Base-by-base conservation (phyloP, 2,113 vertebrate species). In the Nansenia antarctica region DNA sequence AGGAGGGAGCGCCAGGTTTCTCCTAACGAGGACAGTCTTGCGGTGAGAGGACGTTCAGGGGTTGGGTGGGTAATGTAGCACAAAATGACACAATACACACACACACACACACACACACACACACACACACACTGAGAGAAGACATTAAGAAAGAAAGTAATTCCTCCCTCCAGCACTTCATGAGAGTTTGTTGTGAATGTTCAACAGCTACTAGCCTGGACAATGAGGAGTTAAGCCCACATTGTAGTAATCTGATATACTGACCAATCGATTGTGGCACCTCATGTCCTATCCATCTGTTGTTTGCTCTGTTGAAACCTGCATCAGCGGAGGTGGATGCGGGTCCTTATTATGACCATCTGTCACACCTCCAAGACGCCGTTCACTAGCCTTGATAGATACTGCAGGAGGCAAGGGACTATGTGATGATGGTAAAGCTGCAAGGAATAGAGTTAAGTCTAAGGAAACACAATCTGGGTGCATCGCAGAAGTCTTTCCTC, bases 21-120 rank as follows among this genome's bases (percentile, higher is more conserved):
- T 86, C 75, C 75, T 92, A 89, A 90, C 86, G 65, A 89, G 90
- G 85, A 90, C 73, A 42, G 72, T 72, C 81, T 81, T 85, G 73
- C 72, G 71, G 78, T 81, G 83, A 86, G 73, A 7, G 83, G 80
- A n/a, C n/a, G n/a, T 15, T 89, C 81, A 84, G 78, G 72, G 76
- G 72, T 84, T n/a, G 73, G 73, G 42, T 86, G 79, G 80, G 54
- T 74, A 71, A 60, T 61, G 69, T 62, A 78, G 80, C 11, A 63
- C 52, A 85, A 73, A 68, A 61, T 59, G 75, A 62, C 78, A 82
- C 77, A 83, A 78, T 69, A 74, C 72, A 73, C 62, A 64, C 35
- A 71, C 78, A 86, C 79, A 62, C 81, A 74, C 80, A 80, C 58
- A 34, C 58, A 37, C 58, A 8, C 18, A 84, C 84, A 71, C 78